Evolutionary conservation across 1,140 invertebrate species (phyloP).

Genomic region (Cotesia glomerata): DNA sequence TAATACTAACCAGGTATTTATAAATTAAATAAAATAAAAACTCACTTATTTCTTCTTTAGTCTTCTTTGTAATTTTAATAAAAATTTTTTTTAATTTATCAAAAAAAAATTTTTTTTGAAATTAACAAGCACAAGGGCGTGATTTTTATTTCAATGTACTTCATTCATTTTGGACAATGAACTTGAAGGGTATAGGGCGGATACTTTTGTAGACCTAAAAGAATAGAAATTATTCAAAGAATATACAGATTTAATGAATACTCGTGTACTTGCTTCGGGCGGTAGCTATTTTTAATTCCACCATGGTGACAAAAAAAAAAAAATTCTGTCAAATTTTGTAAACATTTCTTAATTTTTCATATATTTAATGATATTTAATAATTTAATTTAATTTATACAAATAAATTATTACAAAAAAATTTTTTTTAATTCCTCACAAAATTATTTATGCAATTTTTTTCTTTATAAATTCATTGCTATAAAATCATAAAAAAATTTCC

Average conservation of each 20-base stretch:
- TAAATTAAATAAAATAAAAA: neutral
- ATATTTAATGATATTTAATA: too few relatives aligned
- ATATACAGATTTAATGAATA: conserved; percentile 17
- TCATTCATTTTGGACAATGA: neutral
- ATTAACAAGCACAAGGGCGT: neutral
- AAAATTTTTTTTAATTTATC: neutral
- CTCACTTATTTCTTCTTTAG: neutral
- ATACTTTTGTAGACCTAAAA: conserved; percentile 13
- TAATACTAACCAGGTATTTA: conserved; percentile 53
- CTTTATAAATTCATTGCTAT: too few relatives aligned
- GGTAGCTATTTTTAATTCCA: neutral
- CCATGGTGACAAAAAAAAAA: too few relatives aligned
- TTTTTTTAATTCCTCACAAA: too few relatives aligned
- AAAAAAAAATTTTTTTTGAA: neutral
- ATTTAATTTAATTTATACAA: too few relatives aligned
- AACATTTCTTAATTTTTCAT: too few relatives aligned
- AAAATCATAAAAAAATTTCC: too few relatives aligned
- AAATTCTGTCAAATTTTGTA: too few relatives aligned
- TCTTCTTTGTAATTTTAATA: too few relatives aligned
- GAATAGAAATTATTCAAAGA: conserved; percentile 12
- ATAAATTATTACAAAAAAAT: too few relatives aligned
- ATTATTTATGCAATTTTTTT: too few relatives aligned
- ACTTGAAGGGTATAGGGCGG: conserved; percentile 12
- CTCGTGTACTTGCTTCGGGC: too few relatives aligned
- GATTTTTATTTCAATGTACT: neutral